A percentile compares a stretch with the other conserved stretches of the same genome.
Evolutionary conservation across 2,888 invertebrate species (phyloP).

Genomic region (Euzophera pinguis): DNA sequence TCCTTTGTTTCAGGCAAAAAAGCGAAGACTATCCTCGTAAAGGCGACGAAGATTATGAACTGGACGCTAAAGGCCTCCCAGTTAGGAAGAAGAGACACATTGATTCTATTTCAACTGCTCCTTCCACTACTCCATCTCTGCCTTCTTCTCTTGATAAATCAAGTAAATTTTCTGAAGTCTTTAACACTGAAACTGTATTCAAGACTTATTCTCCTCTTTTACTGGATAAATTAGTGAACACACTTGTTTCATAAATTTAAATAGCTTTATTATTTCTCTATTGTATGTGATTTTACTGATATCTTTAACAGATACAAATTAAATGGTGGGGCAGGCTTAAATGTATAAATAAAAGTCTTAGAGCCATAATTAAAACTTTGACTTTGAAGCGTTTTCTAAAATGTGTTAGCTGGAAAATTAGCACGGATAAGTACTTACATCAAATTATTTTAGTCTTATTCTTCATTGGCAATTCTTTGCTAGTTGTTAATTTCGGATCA

Average conservation of each 20-base stretch:
- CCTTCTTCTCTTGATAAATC: not conserved
- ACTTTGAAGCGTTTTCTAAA: too few relatives aligned
- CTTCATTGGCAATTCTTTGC: too few relatives aligned
- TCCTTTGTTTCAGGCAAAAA: not conserved
- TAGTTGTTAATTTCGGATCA: too few relatives aligned
- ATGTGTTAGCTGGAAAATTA: too few relatives aligned
- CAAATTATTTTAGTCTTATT: too few relatives aligned
- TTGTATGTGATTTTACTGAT: too few relatives aligned
- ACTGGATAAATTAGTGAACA: not conserved
- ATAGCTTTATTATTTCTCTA: not conserved
- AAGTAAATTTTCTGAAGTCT: not conserved
- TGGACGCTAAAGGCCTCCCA: slow-evolving; percentile 56
- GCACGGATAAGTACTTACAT: too few relatives aligned
- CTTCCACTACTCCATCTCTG: not conserved
- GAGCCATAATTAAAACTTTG: too few relatives aligned
- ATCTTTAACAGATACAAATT: too few relatives aligned
- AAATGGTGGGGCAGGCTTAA: too few relatives aligned
- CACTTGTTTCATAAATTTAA: not conserved
- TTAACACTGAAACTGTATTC: not conserved
- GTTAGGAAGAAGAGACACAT: slow-evolving; percentile 42
- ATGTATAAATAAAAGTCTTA: too few relatives aligned
- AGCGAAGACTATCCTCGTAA: not conserved
- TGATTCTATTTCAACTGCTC: not conserved
- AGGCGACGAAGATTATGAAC: slow-evolving; percentile 49
- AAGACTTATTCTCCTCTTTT: not conserved